phyloP scores from a whole-genome alignment of 2,888 invertebrate genomes.

The Melieria omissa region DNA sequence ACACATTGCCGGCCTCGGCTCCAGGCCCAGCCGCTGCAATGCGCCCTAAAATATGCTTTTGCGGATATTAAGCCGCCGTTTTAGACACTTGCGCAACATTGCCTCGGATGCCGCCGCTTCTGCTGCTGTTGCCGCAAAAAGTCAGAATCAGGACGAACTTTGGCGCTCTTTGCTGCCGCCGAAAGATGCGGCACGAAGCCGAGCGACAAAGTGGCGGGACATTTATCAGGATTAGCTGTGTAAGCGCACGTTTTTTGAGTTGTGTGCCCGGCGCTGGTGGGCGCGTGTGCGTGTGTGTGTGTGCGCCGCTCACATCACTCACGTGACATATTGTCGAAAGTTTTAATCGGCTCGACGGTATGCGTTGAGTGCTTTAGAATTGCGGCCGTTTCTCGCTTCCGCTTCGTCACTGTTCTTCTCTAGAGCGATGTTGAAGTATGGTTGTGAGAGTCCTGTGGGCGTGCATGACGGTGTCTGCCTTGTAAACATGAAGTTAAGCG shows the following conservation, averaged over 20 bases:
- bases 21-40: not conserved
- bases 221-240: slow-evolving; percentile 40
- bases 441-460: not conserved
- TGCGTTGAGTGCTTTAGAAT: slow-evolving; percentile 21
- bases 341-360: slow-evolving; percentile 58
- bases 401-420: not conserved
- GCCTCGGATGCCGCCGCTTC: not conserved
- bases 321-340: slow-evolving; percentile 47
- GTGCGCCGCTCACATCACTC: slow-evolving; percentile 33
- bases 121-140: not conserved
- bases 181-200: slow-evolving; percentile 18
- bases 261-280: not conserved
- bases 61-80: slow-evolving; percentile 27
- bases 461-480: not conserved
- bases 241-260: not conserved
- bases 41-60: slow-evolving; percentile 30
- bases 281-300: not conserved
- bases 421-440: not conserved
- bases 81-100: slow-evolving; percentile 8
- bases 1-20: slow-evolving; percentile 32
- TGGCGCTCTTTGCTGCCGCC: not conserved
- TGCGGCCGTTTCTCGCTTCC: not conserved
- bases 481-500: slow-evolving; percentile 18
- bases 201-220: slow-evolving; percentile 23
- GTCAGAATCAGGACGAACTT: slow-evolving; percentile 3